Base-by-base conservation (phyloP, 2,113 vertebrate genomes). In the Zapornia atra region DNA sequence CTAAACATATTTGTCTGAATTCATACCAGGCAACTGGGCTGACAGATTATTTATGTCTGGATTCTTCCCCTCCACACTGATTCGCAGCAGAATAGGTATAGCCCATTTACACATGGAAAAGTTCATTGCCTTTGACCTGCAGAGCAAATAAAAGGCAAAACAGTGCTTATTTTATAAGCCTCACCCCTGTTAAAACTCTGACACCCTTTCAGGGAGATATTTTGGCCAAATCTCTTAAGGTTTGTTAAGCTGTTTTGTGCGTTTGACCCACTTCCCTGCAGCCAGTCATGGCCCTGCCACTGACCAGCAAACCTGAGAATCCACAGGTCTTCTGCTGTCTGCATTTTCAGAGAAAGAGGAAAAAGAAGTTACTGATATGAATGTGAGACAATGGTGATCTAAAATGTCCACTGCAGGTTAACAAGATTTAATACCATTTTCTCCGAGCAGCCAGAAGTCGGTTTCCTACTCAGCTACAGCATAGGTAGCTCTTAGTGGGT, bases 1-100 rank as follows among this genome's bases (percentile, higher is more conserved):
- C 94, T 91, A 96, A 94, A 91, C 36, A 36, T 76, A 87, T 94
- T 95, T 94, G 91, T 91, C 91, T 95, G 82, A 89, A 96, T 91
- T 96, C 90, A 81, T 93, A 96, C 28, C 77, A 93, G 82, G 50
- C 95, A 97, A 76, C 77, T 40, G 70, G 72, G 33, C 66, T 96
- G 96, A 93, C 66, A 87, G 63, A 87, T 96, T 91, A 78, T 81
- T 95, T 87, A 70, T 76, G 91, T 80, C 90, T 94, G 56, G 29
- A 42, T 92, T 75, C 70, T 92, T 60, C 73, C 56, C 51, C 31
- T 90, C 40, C 15, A 8, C 0, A 1, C 19, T 69, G 63, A 81
- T 66, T 46, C 3, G 1, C 31, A 96, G 31, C 21, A 79, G 48
- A 96, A 88, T 42, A 81, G 50, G 22, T 94, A 26, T 48, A 60